These are phyloP conservation scores for Dendrolimus pini DNA, from an alignment of 2,888 invertebrate species.

Conservation along the genomic window DNA sequence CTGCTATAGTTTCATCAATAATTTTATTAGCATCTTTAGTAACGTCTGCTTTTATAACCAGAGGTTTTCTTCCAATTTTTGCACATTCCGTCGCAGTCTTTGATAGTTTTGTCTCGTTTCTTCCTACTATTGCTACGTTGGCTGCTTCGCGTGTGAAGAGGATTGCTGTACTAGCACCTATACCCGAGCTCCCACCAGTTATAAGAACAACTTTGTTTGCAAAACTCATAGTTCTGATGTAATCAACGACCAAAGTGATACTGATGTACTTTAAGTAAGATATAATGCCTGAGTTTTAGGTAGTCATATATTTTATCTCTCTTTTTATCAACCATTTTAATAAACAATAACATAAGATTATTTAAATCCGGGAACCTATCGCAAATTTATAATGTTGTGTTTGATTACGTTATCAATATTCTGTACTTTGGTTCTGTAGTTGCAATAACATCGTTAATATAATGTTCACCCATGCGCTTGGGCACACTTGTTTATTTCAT, in stretches of 20 bases:
- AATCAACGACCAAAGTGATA: background rate
- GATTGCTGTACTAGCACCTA: constrained; percentile 29
- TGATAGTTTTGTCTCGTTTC: constrained; percentile 14
- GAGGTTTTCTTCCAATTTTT: constrained; percentile 15
- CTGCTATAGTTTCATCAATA: constrained; percentile 20
- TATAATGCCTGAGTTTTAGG: too few relatives aligned
- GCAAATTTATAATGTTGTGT: too few relatives aligned
- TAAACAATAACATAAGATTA: too few relatives aligned
- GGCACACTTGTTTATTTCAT: too few relatives aligned
- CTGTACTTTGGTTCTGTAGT: too few relatives aligned
- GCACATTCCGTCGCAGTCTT: constrained; percentile 10
- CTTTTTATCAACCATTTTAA: too few relatives aligned
- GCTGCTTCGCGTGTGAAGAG: constrained; percentile 25
- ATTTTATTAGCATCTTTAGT: constrained; percentile 19
- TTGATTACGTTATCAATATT: too few relatives aligned
- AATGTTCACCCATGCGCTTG: too few relatives aligned
- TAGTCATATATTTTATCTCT: too few relatives aligned
- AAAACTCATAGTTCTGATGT: constrained; percentile 20
- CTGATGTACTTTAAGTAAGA: background rate
- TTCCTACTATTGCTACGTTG: constrained; percentile 15
- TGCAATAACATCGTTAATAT: too few relatives aligned
- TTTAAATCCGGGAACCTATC: too few relatives aligned
- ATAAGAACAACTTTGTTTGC: constrained; percentile 29
- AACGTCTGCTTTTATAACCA: constrained; percentile 25
- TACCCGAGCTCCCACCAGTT: constrained; percentile 34